phyloP scores from a whole-genome alignment of 2,113 vertebrate genomes.

The Phoxinus phoxinus region DNA sequence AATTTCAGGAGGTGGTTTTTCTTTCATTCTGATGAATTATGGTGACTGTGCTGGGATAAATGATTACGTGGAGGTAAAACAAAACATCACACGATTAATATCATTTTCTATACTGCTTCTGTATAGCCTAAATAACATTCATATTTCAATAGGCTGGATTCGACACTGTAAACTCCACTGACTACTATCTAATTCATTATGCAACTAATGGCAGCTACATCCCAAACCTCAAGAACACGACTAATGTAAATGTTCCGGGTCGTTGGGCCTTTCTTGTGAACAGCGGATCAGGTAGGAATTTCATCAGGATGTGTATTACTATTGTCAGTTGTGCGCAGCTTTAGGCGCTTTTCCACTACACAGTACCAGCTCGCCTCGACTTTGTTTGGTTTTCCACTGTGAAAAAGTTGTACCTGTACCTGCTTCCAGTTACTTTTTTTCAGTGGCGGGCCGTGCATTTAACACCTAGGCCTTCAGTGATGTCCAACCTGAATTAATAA shows the following conservation, averaged over 20 bases:
- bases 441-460: too few relatives aligned
- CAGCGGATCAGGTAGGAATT: neutral
- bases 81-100: neutral
- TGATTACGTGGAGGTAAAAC: conserved; percentile 32
- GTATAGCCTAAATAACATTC: neutral
- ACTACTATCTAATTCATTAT: neutral
- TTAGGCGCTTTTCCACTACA: too few relatives aligned
- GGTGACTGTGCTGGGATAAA: conserved; percentile 19
- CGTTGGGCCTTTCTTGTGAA: conserved; percentile 55
- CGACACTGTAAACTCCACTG: neutral
- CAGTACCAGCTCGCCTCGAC: too few relatives aligned
- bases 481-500: too few relatives aligned
- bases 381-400: too few relatives aligned
- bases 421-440: too few relatives aligned
- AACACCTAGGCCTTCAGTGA: too few relatives aligned
- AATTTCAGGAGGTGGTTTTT: conserved; percentile 42
- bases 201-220: neutral
- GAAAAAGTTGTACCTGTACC: too few relatives aligned
- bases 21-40: conserved; percentile 62
- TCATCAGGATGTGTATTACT: neutral
- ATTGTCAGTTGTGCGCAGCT: neutral
- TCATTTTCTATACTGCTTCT: neutral
- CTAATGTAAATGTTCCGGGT: conserved; percentile 46
- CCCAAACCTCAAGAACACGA: conserved; percentile 5
- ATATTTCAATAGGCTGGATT: neutral